Evolutionary conservation across 2,113 vertebrate species (phyloP), one percentile per base, ranked within the genome.

Genomic region (Morone chrysops): DNA sequence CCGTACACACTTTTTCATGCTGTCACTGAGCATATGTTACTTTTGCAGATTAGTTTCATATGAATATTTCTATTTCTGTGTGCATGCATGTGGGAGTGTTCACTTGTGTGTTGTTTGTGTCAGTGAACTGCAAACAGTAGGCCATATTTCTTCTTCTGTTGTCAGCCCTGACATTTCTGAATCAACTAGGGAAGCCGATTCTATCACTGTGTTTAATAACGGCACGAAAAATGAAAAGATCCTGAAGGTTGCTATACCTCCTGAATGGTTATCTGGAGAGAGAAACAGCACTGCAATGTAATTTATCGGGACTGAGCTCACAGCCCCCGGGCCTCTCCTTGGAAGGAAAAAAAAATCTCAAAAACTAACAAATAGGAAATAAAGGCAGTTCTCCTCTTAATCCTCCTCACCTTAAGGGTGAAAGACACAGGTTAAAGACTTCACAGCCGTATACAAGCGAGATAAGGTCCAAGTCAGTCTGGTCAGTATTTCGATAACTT

Each of bases 291-390:
- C 83, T 73, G 84, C 92, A 88, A 94, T 92, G 90, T 89, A 93
- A 95, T 95, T 95, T 94, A 94, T 93, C 86, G 88, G 76, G 81
- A 89, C 89, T 91, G 92, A 88, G 78, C 87, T 90, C 82, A 25
- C 80, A 63, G 85, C 94, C 94, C 89, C 60, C 65, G 40, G 94
- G 93, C 92, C 86, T 83, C 67, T 86, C 74, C 89, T 90, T 70
- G 74, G 13, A 85, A 91, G 82, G 66, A 20, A 50, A 77, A 70
- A 56, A 67, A 83, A 77, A 79, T 74, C 74, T 87, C 40, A 70
- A 86, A 92, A 92, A 93, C 85, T 83, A 95, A 94, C 94, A 94
- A 94, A 94, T 95, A 90, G 87, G 90, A 93, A 92, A 90, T 91
- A 91, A 93, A 90, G 87, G 87, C 63, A 79, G 79, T 83, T 89